Base-by-base conservation (phyloP, 2,888 invertebrate genomes). In the Stratiomys singularior region DNA sequence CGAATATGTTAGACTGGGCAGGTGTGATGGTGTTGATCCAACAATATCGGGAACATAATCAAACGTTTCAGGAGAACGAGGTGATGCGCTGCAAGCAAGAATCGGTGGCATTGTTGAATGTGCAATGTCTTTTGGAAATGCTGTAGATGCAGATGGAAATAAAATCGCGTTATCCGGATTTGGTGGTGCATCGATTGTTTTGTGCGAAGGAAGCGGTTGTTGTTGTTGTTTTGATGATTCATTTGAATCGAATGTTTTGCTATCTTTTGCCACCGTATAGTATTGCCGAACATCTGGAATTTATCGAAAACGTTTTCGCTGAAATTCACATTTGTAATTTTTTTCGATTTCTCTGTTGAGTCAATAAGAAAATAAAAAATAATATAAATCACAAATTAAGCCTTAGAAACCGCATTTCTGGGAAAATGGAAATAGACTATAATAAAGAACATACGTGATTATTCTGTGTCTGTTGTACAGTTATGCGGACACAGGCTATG, bases 1-100 rank as follows among this genome's bases (percentile, higher is more conserved):
- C 1, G 83, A 83, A 0, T 85, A 84, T 79, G 85, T 86, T 0
- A 87, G 71, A 52, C 86, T 86, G 0, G 85, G 83, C 0, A 86
- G 80, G 1, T 86, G 85, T 80, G 84, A 84, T 5, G 86, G 86
- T 23, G 28, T 28, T 9, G 77, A 76, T 37, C 37, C 37, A 28
- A 80, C 82, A 67, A 74, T 78, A 23, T 79, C 77, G 13, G 76
- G 28, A 30, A 30, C 30, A 47, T 25, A 77, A 0, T 79, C 76
- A 18, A 66, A 58, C 18, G 18, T 46, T 27, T 67, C 71, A 21
- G 46, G 71, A 7, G 79, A 30, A 37, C 58, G 58, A 5, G 69
- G 18, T 5, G 78, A 76, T 63, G 74, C 15, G n/a, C 67, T 69
- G 7, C 66, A 30, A 5, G 80, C 47, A 15, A 46, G 81, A 64